Evolutionary conservation across 2,888 invertebrate genomes (phyloP).

Genomic region (Hypena proboscidalis): DNA sequence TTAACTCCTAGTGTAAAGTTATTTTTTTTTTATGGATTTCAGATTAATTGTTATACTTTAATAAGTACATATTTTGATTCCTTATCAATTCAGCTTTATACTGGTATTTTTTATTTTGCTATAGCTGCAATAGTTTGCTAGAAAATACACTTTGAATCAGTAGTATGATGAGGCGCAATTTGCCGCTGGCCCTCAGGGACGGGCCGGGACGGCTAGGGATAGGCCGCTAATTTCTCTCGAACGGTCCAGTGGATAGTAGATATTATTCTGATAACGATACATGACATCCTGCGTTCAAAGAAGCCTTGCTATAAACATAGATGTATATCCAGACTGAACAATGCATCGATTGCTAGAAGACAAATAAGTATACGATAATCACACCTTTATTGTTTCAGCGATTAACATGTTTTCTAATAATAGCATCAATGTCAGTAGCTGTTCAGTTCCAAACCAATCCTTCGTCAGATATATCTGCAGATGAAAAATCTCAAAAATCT

Average conservation of each 20-base stretch:
- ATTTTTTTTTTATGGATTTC: no score
- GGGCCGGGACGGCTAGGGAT: no score
- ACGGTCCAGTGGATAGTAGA: slow-evolving; percentile 4
- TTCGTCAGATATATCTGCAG: slow-evolving; percentile 74
- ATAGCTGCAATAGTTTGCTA: no score
- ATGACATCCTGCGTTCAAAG: slow-evolving; percentile 27
- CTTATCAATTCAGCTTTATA: no score
- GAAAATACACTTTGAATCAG: no score
- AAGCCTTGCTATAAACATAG: slow-evolving; percentile 19
- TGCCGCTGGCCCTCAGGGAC: no score
- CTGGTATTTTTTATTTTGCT: no score
- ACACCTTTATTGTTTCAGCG: slow-evolving; percentile 54
- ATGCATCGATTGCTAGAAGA: slow-evolving; percentile 11
- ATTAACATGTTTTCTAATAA: slow-evolving; percentile 50
- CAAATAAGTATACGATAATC: slow-evolving; percentile 16
- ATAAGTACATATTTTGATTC: no score
- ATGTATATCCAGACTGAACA: slow-evolving; percentile 27
- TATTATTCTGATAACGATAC: slow-evolving; percentile 11
- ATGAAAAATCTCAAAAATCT: slow-evolving; percentile 61
- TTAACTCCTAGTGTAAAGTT: no score
- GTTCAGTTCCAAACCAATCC: slow-evolving; percentile 67
- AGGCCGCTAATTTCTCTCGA: no score
- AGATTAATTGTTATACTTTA: no score
- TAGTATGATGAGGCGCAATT: no score
- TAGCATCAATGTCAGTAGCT: slow-evolving; percentile 52